Conservation (phyloP, 2,797 vertebrate genomes). For the Acrocephalus scirpaceus region DNA sequence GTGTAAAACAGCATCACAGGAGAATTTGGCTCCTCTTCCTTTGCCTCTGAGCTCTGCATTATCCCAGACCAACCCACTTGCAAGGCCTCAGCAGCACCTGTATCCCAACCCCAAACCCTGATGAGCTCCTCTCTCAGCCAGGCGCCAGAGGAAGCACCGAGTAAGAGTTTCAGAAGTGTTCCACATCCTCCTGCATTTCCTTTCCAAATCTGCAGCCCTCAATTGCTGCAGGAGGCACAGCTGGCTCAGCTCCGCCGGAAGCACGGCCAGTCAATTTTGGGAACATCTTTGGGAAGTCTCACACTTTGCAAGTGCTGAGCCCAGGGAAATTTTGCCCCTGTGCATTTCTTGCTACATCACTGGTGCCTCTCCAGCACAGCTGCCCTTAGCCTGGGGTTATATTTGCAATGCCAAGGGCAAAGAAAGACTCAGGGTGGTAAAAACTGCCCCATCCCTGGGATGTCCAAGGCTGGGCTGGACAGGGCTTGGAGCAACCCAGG, state of each 20-base stretch:
- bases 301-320: neutral
- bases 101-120: neutral
- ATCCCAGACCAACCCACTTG: neutral
- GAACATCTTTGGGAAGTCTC: neutral
- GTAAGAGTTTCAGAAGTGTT: neutral
- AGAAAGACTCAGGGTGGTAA: fast-evolving
- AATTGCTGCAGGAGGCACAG: slow-evolving; percentile 30
- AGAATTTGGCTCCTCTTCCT: neutral
- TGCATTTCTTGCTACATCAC: neutral
- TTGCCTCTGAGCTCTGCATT: neutral
- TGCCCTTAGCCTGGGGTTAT: fast-evolving
- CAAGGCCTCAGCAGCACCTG: neutral
- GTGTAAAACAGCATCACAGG: no score
- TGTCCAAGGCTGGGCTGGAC: neutral
- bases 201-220: neutral
- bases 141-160: neutral
- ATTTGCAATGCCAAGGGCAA: neutral
- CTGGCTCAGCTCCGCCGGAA: slow-evolving; percentile 16
- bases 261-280: neutral
- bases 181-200: slow-evolving; percentile 16
- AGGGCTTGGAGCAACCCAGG: neutral
- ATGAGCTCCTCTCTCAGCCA: neutral
- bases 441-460: neutral
- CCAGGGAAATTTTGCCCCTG: neutral
- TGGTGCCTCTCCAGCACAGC: neutral